These are phyloP conservation scores for Perizoma flavofasciatum DNA, from an alignment of 2,888 invertebrate species.

Conservation along the genomic window DNA sequence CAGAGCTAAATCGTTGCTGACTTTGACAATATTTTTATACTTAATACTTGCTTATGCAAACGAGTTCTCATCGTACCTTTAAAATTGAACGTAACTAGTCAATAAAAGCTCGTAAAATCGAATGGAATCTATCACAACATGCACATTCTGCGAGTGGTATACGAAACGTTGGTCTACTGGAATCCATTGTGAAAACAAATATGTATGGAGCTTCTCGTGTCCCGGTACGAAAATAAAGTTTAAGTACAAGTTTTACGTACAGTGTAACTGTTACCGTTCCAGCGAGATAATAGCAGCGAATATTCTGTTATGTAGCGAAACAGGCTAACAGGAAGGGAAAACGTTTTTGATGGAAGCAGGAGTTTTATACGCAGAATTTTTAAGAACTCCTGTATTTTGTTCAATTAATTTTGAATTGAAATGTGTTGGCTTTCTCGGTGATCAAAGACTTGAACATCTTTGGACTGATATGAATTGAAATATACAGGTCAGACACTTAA, in stretches of 20 bases:
- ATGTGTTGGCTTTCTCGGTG: no score
- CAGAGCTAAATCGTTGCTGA: no score
- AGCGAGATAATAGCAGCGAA: slow-evolving; percentile 9
- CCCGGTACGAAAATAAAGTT: slow-evolving; percentile 21
- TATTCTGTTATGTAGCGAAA: slow-evolving; percentile 13
- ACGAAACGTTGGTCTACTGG: no score
- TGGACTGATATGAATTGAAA: no score
- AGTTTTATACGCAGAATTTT: background rate
- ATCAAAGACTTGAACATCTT: no score
- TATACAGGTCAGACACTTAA: no score
- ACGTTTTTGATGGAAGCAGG: slow-evolving; percentile 7
- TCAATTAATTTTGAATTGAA: no score
- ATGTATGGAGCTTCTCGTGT: background rate
- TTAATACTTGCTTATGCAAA: no score
- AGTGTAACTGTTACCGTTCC: slow-evolving; percentile 22
- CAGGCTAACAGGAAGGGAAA: slow-evolving; percentile 2
- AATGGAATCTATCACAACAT: slow-evolving; percentile 8
- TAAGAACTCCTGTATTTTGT: no score
- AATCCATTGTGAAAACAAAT: slow-evolving; percentile 20
- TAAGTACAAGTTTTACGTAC: slow-evolving; percentile 24
- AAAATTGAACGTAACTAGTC: background rate
- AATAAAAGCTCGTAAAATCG: slow-evolving; percentile 8
- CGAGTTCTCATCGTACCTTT: no score
- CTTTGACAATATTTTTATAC: no score
- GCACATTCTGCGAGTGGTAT: no score